Evolutionary conservation across 2,888 invertebrate genomes (phyloP), one percentile per base, ranked within the genome.

Genomic region (Standfussiana lucernea): DNA sequence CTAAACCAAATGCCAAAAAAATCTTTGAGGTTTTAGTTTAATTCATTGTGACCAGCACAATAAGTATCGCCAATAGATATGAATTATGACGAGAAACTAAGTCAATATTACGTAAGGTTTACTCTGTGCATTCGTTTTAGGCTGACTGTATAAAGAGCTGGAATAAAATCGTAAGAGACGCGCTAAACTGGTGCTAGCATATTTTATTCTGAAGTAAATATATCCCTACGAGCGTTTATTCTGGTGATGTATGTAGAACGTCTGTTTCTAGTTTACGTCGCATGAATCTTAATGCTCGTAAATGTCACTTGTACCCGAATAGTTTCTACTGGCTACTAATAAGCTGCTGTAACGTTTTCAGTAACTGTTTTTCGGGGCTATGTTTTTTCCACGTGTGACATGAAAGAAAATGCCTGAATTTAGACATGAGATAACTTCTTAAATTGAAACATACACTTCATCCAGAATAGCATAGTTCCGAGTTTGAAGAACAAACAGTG

Each of bases 201-300:
- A 67, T 80, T 79, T 77, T 83, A 69, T 56, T 47, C 62, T 24
- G 24, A n/a, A 76, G 68, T 70, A 62, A 61, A 61, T 53, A n/a
- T 62, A 74, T 40, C 56, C 61, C 28, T 47, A 35, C 18, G 62
- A 59, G 56, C 71, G 61, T 83, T 37, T 67, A 61, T 53, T 35
- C 21, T 0, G 28, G 72, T 83, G 83, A 86, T 79, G 62, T 79
- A 83, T 74, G 62, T 61, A 35, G 37, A 64, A 53, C 50, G 84
- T 83, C 79, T 86, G 59, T 67, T 78, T 53, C 56, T 24, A 83
- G 83, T 86, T 78, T 66, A 72, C 79, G 79, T 72, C 74, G 53
- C 40, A 83, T 83, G 72, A 72, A 85, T 84, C 84, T 86, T 42
- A 80, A 79, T 71, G 75, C 67, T 84, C 84, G 84, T 84, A 86